These are phyloP conservation scores for Erythrolamprus reginae DNA, from an alignment of 2,113 vertebrate species.

Conservation along the genomic window DNA sequence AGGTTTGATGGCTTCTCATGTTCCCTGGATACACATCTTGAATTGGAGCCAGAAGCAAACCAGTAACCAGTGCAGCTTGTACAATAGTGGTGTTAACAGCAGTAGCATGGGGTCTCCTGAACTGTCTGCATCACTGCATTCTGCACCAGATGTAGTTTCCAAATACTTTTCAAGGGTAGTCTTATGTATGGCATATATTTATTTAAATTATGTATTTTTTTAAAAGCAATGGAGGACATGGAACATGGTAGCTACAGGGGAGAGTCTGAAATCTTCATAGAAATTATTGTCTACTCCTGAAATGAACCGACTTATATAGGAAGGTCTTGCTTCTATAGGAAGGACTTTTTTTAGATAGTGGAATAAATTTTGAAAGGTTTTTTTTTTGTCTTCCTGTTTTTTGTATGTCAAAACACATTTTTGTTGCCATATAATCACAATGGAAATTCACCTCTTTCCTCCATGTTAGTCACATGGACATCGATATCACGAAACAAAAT, in stretches of 20 bases:
- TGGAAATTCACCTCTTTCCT: neutral
- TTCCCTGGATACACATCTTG: neutral
- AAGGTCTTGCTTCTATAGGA: neutral
- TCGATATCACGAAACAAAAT: neutral
- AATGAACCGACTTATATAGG: neutral
- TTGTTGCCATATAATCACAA: neutral
- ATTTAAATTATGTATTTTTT: neutral
- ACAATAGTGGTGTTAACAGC: neutral
- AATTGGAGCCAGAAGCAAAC: neutral
- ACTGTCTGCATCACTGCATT: neutral
- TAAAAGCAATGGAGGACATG: neutral
- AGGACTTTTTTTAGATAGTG: neutral
- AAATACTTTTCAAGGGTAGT: neutral
- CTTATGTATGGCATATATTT: neutral
- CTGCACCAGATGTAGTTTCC: neutral
- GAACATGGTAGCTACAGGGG: neutral
- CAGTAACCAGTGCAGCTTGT: neutral
- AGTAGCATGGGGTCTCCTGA: neutral
- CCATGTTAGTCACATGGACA: slow-evolving; percentile 19
- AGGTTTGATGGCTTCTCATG: too few species aligned
- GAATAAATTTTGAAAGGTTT: neutral
- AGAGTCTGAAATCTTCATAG: neutral
- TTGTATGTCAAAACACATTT: neutral
- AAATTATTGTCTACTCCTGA: neutral
- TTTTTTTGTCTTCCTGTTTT: neutral